These are phyloP conservation scores for Sarcoramphus papa DNA, from an alignment of 2,797 vertebrate genomes.

Conservation along the genomic window DNA sequence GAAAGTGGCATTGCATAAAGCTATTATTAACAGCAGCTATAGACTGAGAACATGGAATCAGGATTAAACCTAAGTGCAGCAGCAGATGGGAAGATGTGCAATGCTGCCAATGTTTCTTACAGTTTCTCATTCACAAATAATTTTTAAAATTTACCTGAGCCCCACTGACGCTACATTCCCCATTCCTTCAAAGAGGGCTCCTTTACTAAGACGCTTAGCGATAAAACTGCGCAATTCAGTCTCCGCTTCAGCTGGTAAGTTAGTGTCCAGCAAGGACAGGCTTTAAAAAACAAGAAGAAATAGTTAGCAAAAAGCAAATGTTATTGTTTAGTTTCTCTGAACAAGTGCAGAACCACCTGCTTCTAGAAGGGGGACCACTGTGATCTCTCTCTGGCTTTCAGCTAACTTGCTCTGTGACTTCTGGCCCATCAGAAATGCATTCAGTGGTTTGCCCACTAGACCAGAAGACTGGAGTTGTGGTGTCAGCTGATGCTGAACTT, in stretches of 20 bases:
- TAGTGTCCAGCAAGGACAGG: slow-evolving; percentile 87
- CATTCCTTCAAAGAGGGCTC: slow-evolving; percentile 92
- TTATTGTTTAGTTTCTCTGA: background rate
- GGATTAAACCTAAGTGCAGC: background rate
- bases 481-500: background rate
- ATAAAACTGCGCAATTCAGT: slow-evolving; percentile 89
- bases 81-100: background rate
- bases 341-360: background rate
- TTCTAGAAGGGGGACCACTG: background rate
- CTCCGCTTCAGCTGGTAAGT: slow-evolving; percentile 86
- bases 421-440: background rate
- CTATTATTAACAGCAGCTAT: background rate
- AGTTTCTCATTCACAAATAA: background rate
- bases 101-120: background rate
- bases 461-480: background rate
- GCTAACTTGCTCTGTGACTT: background rate
- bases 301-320: background rate
- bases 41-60: background rate
- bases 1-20: background rate
- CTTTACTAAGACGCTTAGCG: slow-evolving; percentile 88
- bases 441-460: background rate
- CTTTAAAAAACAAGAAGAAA: slow-evolving; percentile 72
- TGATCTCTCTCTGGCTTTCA: background rate
- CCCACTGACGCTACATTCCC: slow-evolving; percentile 90
- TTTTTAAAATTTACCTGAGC: slow-evolving; percentile 80